These are phyloP conservation scores for Regulus satrapa DNA, from an alignment of 2,113 vertebrate genomes.

Conservation along the genomic window DNA sequence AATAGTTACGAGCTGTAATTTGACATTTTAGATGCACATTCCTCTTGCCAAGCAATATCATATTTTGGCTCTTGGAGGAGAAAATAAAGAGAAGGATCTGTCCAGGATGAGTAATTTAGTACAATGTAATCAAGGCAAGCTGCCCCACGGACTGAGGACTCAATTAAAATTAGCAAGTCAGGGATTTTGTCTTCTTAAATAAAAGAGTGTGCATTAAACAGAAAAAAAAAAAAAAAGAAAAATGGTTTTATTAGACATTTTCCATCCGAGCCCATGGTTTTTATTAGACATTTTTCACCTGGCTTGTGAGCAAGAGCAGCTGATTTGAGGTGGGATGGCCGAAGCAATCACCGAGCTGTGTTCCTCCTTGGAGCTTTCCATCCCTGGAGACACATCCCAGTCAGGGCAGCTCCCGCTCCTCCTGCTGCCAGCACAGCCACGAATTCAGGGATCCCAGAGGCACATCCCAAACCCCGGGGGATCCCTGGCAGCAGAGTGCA, in stretches of 20 bases:
- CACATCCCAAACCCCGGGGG: background rate
- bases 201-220: background rate
- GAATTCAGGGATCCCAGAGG: no score
- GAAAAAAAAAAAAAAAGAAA: background rate
- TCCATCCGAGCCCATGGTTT: background rate
- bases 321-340: background rate
- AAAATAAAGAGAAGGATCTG: slow-evolving; percentile 15
- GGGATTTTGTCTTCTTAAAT: background rate
- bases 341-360: background rate
- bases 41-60: slow-evolving; percentile 41
- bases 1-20: slow-evolving; percentile 36
- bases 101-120: slow-evolving; percentile 34
- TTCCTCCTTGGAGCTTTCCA: background rate
- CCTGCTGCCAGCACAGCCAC: no score
- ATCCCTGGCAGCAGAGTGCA: background rate
- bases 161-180: background rate
- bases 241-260: background rate
- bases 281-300: background rate
- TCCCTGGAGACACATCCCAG: background rate
- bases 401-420: background rate
- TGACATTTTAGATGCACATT: slow-evolving; percentile 36
- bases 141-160: background rate
- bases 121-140: slow-evolving; percentile 40
- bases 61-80: slow-evolving; percentile 33
- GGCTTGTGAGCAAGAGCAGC: background rate